Conservation (phyloP, 23 tunicate species). For the Styela plicata region DNA sequence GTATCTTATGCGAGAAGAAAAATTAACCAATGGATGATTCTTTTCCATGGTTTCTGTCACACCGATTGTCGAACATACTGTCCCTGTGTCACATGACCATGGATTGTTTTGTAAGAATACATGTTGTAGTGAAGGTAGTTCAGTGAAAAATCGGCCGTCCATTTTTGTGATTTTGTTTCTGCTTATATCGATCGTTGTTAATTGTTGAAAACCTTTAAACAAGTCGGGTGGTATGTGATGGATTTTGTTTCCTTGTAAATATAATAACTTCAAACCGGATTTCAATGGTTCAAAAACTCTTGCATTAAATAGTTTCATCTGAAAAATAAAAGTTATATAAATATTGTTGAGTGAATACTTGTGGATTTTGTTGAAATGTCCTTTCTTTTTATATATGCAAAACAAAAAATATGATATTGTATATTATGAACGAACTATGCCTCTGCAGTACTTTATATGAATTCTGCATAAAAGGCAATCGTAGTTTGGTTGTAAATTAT, state of each 20-base stretch:
- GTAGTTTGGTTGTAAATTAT: no score
- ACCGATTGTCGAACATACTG: constrained; percentile 35
- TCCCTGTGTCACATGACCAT: constrained; percentile 48
- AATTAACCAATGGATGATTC: background rate
- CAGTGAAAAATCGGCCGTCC: constrained; percentile 36
- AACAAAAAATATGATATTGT: no score
- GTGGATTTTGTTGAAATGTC: no score
- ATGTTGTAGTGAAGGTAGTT: constrained; percentile 24
- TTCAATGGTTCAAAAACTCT: constrained; percentile 35
- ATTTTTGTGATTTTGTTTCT: constrained; percentile 42
- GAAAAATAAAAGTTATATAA: constrained; percentile 16
- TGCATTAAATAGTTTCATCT: constrained; percentile 35
- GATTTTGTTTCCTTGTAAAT: constrained; percentile 67
- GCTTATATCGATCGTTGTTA: constrained; percentile 72
- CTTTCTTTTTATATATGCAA: no score
- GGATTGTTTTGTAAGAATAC: constrained; percentile 59
- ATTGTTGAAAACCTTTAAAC: constrained; percentile 36
- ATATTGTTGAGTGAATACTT: no score
- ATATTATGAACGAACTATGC: no score
- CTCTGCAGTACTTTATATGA: no score
- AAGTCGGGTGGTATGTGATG: constrained; percentile 21
- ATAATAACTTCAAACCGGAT: constrained; percentile 36
- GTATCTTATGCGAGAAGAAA: background rate
- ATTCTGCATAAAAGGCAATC: no score
- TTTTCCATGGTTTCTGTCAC: background rate